A percentile compares a stretch with the other conserved stretches of the same genome.
Evolutionary conservation across 1,140 invertebrate genomes (phyloP).

Genomic region (Ceratitis capitata): DNA sequence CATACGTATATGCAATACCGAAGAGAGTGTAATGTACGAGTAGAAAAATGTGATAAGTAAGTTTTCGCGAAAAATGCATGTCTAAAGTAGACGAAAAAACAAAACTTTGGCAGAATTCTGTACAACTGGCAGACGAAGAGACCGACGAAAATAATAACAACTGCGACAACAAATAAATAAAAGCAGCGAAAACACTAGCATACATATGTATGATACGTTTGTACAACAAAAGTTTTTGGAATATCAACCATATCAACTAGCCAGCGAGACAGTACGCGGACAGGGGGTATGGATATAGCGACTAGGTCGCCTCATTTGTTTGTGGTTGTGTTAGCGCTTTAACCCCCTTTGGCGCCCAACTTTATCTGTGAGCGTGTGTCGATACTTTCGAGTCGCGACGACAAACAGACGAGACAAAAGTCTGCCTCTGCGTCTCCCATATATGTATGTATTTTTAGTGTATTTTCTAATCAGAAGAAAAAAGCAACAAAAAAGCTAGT

Average conservation of each 20-base stretch:
- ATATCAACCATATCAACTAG: neutral
- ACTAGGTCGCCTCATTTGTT: neutral
- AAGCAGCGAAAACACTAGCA: neutral
- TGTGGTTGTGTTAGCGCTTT: neutral
- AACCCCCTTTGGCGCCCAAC: neutral
- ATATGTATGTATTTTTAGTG: neutral
- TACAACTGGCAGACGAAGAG: neutral
- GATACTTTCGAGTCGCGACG: neutral
- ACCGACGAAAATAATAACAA: neutral
- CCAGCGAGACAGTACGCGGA: neutral
- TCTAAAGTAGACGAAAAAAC: neutral
- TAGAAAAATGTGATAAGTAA: neutral
- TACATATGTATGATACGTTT: neutral
- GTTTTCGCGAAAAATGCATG: neutral
- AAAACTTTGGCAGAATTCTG: constrained; percentile 13
- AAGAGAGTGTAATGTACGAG: neutral
- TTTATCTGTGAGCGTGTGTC: neutral
- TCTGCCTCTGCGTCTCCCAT: constrained; percentile 24
- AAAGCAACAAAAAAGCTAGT: neutral
- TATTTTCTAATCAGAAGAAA: constrained; percentile 21
- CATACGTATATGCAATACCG: neutral
- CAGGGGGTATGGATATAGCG: neutral
- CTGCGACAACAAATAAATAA: constrained; percentile 13
- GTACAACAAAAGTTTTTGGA: constrained; percentile 7
- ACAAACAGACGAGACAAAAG: constrained; percentile 27